Conservation (phyloP, 2,113 vertebrate genomes). For the Phaethornis superciliosus region DNA sequence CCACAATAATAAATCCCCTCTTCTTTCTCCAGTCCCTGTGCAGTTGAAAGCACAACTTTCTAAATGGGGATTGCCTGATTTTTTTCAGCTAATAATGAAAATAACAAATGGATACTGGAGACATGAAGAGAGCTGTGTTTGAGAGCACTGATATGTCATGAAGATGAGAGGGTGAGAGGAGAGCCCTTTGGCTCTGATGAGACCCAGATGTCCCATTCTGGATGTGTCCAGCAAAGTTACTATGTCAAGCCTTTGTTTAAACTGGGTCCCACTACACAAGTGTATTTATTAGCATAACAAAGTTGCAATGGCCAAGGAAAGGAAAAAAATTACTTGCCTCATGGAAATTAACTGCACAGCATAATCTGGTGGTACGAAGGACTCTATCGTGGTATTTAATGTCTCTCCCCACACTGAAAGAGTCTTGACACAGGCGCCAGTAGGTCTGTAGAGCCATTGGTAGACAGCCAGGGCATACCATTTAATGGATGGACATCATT, state of each 20-base stretch:
- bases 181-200: conserved; percentile 33
- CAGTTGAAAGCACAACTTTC: not conserved
- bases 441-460: conserved; percentile 57
- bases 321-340: conserved; percentile 18
- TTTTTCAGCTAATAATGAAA: conserved; percentile 17
- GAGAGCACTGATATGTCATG: not conserved
- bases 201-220: conserved; percentile 42
- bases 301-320: conserved; percentile 1
- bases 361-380: conserved; percentile 41
- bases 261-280: conserved; percentile 23
- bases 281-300: conserved; percentile 40
- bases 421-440: conserved; percentile 44
- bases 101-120: conserved; percentile 2
- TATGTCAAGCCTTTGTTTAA: conserved; percentile 34
- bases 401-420: not conserved
- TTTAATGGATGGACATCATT: conserved; percentile 64
- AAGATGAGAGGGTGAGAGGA: conserved; percentile 22
- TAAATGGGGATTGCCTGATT: not conserved
- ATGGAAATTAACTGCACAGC: conserved; percentile 44
- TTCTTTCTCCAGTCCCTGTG: not conserved
- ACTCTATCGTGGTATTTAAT: conserved; percentile 15
- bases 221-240: conserved; percentile 10
- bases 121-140: not conserved
- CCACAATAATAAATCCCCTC: not conserved
- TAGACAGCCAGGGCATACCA: conserved; percentile 59